Evolutionary conservation across 2,113 vertebrate genomes (phyloP).

Genomic region (Mugil cephalus): DNA sequence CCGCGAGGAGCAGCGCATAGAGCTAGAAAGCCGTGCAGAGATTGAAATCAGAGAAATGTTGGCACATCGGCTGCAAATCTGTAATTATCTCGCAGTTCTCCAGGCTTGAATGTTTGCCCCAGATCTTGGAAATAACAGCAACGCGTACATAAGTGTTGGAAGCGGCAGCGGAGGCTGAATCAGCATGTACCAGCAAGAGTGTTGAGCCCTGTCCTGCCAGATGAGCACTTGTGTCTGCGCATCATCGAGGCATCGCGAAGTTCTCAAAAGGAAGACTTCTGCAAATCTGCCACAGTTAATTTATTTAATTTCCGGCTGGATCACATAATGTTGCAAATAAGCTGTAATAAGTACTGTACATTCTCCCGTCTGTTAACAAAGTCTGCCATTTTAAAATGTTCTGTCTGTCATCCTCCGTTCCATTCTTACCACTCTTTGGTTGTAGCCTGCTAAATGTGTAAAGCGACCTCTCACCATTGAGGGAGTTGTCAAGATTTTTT

Average conservation of each 20-base stretch:
- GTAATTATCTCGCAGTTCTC: slow-evolving; percentile 26
- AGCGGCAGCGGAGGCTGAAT: slow-evolving; percentile 41
- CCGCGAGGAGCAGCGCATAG: slow-evolving; percentile 9
- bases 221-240: slow-evolving; percentile 42
- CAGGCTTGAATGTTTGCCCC: slow-evolving; percentile 38
- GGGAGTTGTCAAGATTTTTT: slow-evolving; percentile 21
- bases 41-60: slow-evolving; percentile 15
- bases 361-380: neutral
- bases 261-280: slow-evolving; percentile 17
- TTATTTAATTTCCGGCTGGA: slow-evolving; percentile 1
- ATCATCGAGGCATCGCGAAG: slow-evolving; percentile 34
- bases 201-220: slow-evolving; percentile 30
- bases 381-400: too few relatives aligned
- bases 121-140: slow-evolving; percentile 51
- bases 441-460: slow-evolving; percentile 12
- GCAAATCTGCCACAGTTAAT: slow-evolving; percentile 23
- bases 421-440: neutral
- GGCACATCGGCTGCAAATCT: slow-evolving; percentile 45
- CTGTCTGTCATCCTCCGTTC: neutral
- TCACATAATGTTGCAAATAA: neutral
- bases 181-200: slow-evolving; percentile 34
- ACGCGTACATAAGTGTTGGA: slow-evolving; percentile 27
- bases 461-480: neutral
- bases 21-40: slow-evolving; percentile 1
- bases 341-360: neutral